Evolutionary conservation across 2,888 invertebrate genomes (phyloP), one percentile per base, ranked within the genome.

Genomic region (Agrochola macilenta): DNA sequence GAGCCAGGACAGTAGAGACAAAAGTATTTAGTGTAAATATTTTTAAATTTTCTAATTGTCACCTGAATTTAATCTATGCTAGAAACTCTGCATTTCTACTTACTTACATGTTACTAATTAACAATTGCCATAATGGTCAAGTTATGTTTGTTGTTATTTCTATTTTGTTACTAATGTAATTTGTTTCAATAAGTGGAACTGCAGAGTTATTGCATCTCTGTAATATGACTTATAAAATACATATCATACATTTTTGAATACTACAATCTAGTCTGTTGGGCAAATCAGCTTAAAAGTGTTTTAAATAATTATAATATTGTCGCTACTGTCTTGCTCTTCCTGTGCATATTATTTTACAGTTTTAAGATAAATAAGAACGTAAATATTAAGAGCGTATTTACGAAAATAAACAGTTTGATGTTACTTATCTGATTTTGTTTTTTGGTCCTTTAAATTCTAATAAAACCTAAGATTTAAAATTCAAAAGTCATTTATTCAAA

Each of bases 1-100:
- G 95, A 96, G 96, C 96, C 95, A 92, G 91, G 95, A 92, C 92
- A 92, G 93, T 92, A 91, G 86, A 86, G 90, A 91, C 90, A 83
- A 85, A 60, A 71, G 54, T 69, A 70, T 73, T 83, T 79, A 78
- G 78, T 74, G 76, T 78, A 71, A 81, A 78, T 77, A 74, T 68
- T 70, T 74, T 69, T 8, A 54, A 73, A 70, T 66, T 65, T 60
- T 78, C 74, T 72, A 72, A 71, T 61, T 72, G n/a, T 80, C 63
- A 79, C 64, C 54, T 77, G 63, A 66, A 76, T 82, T 68, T 69
- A 68, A 71, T 74, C 65, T 65, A 69, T 63, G 76, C 57, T 78
- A 64, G 26, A 63, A 81, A 76, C 79, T 83, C 76, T 89, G 81
- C 76, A 85, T 57, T 74, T 79, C 68, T 72, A 58, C 76, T 76